Evolutionary conservation across 2,113 vertebrate genomes (phyloP), one percentile per base, ranked within the genome.

Genomic region (Gorsachius goisagi): DNA sequence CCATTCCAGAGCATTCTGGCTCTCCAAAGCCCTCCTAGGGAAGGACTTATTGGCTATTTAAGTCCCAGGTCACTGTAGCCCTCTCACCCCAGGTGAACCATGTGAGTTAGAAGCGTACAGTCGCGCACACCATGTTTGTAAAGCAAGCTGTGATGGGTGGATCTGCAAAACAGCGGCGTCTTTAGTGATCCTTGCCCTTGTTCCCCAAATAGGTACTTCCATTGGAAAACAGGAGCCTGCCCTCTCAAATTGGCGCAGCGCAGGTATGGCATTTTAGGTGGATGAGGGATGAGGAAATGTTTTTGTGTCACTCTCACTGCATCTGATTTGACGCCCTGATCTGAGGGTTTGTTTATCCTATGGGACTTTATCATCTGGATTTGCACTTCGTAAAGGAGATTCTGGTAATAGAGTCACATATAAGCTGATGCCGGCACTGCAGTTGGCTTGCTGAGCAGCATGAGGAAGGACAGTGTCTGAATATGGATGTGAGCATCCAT

Each of bases 271-370:
- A 58, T 92, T 77, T 80, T 3, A 26, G 68, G 87, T 85, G 77
- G 91, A 69, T 9, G 87, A 81, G 76, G 63, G 55, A 92, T 79
- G 55, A 79, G 90, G 71, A 49, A 10, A 58, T 0, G 15, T 7
- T 74, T 18, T 16, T 32, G 60, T 95, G 80, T 50, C 76, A 23
- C 72, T 86, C 63, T 96, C 67, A 1, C 55, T 47, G 41, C 28
- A 0, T 3, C 91, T 79, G 95, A 91, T 96, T 19, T 49, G 93
- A 81, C 53, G 0, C 89, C 94, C 89, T 88, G 64, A 91, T 96
- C 39, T 5, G 9, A 76, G 72, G 9, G 28, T 41, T 94, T 90
- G 94, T 87, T 92, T 87, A 88, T 59, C 60, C 84, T 59, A 7
- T 1, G 2, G 67, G 44, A 32, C 63, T 74, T 69, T n/a, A 33